Evolutionary conservation across 2,113 vertebrate genomes (phyloP), one percentile per base, ranked within the genome.

Genomic region (Phainopepla nitens): DNA sequence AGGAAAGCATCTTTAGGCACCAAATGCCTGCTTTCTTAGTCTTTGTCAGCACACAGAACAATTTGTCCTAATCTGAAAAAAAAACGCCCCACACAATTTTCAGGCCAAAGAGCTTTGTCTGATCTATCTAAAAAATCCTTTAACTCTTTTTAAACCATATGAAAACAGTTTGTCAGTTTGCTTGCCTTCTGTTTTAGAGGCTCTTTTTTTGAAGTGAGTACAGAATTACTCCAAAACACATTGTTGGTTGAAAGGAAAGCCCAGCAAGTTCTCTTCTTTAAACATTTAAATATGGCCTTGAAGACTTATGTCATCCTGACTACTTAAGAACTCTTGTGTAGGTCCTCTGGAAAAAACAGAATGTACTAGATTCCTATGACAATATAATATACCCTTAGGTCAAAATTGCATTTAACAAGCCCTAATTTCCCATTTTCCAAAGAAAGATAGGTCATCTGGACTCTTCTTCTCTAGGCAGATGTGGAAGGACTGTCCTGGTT

Each of bases 331-430:
- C 27, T 69, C 22, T 4, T 42, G n/a, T 14, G 4, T 3, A 45
- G 6, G 4, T 39, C 72, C 9, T 58, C 39, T 31, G 22, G 21
- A 35, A 41, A 75, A 60, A 76, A 24, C 4, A 7, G 14, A 68
- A 68, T 1, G 2, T 11, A 1, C 4, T 33, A 72, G 4, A 81
- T 7, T 13, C 3, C 27, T 36, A 6, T n/a, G 28, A 57, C 12
- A 81, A 61, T 4, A 5, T 22, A 31, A 2, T 7, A 15, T 8
- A 8, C 61, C 11, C 25, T 29, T 11, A 42, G 73, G 11, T 24
- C 13, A 82, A 81, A 66, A 19, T 2, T 22, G 15, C 28, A 39
- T 44, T 85, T 42, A 77, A 39, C 4, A 65, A 71, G 35, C 22
- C 29, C 39, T 45, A 27, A 18, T 54, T 64, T 29, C 12, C 44